These are phyloP conservation scores for Homarus gammarus DNA, from an alignment of 2,888 invertebrate genomes.

Conservation along the genomic window DNA sequence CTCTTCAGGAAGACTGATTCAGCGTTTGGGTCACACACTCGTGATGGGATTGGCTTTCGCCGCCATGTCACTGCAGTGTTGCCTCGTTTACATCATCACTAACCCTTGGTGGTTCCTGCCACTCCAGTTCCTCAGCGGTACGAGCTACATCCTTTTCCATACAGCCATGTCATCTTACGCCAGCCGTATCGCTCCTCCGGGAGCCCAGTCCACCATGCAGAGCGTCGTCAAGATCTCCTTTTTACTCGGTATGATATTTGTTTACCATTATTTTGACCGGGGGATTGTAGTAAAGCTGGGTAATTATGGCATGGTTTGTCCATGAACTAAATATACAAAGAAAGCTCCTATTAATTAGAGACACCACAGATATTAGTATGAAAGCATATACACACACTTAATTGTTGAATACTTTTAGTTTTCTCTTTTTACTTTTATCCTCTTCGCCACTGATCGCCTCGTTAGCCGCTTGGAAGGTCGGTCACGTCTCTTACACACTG, in stretches of 20 bases:
- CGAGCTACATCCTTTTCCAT: conserved; percentile 93
- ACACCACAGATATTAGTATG: no score
- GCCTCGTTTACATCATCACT: conserved; percentile 86
- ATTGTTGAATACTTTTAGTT: no score
- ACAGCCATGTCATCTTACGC: conserved; percentile 93
- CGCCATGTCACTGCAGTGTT: conserved; percentile 16
- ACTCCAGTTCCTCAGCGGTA: conserved; percentile 91
- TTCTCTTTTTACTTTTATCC: no score
- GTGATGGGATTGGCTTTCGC: conserved; percentile 84
- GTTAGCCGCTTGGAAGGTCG: no score
- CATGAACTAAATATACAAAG: no score
- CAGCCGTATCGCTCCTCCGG: conserved; percentile 88
- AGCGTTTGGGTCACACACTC: conserved; percentile 89
- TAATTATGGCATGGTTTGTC: no score
- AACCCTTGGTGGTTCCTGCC: conserved; percentile 92
- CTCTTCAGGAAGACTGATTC: conserved; percentile 87
- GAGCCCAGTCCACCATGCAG: conserved; percentile 92
- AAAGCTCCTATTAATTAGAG: not conserved
- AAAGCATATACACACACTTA: no score
- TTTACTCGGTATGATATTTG: conserved; percentile 43
- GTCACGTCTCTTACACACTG: no score
- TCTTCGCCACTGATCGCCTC: no score
- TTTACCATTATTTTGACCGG: not conserved
- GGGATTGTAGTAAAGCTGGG: no score
- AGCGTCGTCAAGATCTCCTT: conserved; percentile 87